A percentile compares a stretch with the other conserved stretches of the same genome.
Evolutionary conservation across 1,140 invertebrate genomes (phyloP).

Genomic region (Heterodera carotae): DNA sequence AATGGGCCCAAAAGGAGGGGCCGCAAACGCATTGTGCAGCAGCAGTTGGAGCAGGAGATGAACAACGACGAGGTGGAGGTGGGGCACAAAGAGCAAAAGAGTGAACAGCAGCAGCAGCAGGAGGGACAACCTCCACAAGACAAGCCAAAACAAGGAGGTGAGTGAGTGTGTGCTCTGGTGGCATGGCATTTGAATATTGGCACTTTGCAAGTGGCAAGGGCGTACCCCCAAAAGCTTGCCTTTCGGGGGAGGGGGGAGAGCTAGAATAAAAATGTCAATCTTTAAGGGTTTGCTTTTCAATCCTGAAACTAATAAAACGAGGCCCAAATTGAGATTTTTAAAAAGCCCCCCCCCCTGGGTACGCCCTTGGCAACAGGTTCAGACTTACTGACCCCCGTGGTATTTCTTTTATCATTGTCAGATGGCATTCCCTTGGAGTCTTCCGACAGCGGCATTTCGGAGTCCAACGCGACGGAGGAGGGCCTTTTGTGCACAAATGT

Average conservation of each 20-base stretch:
- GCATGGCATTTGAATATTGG: not conserved
- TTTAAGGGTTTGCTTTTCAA: not conserved
- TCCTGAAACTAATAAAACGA: no score
- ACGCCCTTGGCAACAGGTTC: no score
- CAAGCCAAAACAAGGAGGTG: slow-evolving; percentile 10
- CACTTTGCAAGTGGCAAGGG: no score
- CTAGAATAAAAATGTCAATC: no score
- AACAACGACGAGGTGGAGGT: not conserved
- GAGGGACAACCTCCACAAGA: not conserved
- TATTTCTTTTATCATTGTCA: no score
- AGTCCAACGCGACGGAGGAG: slow-evolving; percentile 31
- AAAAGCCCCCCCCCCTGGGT: no score
- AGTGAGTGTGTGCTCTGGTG: no score
- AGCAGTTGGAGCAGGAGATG: not conserved
- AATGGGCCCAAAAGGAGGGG: slow-evolving; percentile 20
- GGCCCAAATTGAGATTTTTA: no score
- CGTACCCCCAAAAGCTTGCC: no score
- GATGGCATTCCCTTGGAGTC: slow-evolving; percentile 29
- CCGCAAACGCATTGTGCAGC: slow-evolving; percentile 18
- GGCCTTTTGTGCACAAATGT: slow-evolving; percentile 6
- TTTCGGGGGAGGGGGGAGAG: no score
- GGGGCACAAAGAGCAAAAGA: not conserved
- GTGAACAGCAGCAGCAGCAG: slow-evolving; percentile 3
- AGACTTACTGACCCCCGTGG: no score
- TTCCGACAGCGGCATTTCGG: slow-evolving; percentile 35